These are phyloP conservation scores for Altica lythri DNA, from an alignment of 2,888 invertebrate species.

Conservation along the genomic window DNA sequence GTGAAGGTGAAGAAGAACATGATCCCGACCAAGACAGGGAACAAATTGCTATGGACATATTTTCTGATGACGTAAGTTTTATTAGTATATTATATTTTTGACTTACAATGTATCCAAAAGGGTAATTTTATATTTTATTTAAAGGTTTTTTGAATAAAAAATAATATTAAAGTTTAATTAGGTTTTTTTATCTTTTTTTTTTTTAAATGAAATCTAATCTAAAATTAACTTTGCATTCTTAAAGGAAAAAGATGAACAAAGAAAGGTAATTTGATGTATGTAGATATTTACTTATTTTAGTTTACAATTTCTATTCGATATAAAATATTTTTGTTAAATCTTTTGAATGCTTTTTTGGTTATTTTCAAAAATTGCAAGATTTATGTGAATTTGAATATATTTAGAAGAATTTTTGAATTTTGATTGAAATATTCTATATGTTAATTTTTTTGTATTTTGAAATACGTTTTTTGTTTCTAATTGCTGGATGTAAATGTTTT, in stretches of 20 bases:
- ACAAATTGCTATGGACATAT: conserved; percentile 87
- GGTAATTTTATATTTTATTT: too few species aligned
- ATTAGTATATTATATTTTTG: conserved; percentile 6
- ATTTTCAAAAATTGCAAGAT: too few species aligned
- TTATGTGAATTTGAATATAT: too few species aligned
- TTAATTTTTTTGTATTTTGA: too few species aligned
- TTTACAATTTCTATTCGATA: background rate
- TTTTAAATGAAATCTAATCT: conserved; percentile 7
- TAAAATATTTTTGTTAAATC: background rate
- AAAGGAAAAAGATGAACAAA: conserved; percentile 48
- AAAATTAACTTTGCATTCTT: conserved; percentile 28
- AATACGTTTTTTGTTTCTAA: too few species aligned
- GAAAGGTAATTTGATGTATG: conserved; percentile 34
- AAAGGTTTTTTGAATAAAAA: too few species aligned
- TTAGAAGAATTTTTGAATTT: too few species aligned
- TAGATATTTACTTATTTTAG: background rate
- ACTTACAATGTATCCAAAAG: too few species aligned
- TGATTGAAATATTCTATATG: too few species aligned
- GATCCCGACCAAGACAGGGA: conserved; percentile 82
- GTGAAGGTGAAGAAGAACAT: conserved; percentile 82
- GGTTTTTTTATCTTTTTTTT: too few species aligned
- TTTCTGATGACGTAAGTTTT: conserved; percentile 80
- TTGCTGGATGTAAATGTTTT: background rate
- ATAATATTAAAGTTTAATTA: too few species aligned
- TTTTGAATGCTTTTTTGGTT: background rate